phyloP scores from a whole-genome alignment of 1,140 invertebrate species.

The Drosophila teissieri region DNA sequence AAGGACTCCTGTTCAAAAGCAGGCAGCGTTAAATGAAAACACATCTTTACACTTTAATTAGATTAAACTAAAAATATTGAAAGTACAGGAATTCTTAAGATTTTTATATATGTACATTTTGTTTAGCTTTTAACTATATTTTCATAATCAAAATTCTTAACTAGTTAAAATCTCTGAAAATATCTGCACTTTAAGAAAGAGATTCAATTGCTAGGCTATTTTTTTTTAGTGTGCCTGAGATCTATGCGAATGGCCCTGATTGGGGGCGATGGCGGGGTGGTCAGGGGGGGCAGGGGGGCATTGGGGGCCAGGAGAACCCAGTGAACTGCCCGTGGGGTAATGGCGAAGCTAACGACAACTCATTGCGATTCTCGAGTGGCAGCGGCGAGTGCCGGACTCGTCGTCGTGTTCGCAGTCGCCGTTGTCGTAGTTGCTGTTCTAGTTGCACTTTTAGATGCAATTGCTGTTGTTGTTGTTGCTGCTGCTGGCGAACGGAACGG shows the following conservation, averaged over 20 bases:
- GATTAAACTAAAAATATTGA: too few species aligned
- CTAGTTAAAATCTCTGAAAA: neutral
- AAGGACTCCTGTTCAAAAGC: too few species aligned
- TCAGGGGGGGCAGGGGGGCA: constrained; percentile 1
- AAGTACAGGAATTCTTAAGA: too few species aligned
- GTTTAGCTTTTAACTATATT: neutral
- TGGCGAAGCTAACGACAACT: constrained; percentile 67
- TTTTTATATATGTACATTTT: too few species aligned
- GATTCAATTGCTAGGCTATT: neutral
- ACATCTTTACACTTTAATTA: too few species aligned
- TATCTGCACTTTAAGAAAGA: too few species aligned
- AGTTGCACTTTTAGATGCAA: neutral
- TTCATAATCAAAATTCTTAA: rapidly evolving
- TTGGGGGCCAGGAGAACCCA: constrained; percentile 13
- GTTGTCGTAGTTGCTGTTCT: neutral
- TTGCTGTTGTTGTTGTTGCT: constrained; percentile 14
- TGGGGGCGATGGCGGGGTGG: constrained; percentile 12
- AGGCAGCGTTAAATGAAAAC: too few species aligned
- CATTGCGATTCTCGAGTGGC: constrained; percentile 68
- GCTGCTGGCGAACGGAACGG: constrained; percentile 13
- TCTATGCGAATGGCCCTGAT: constrained; percentile 14
- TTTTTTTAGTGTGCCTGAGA: neutral
- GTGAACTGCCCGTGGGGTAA: constrained; percentile 53
- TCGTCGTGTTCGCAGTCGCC: constrained; percentile 6
- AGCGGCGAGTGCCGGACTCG: constrained; percentile 46